Base-by-base conservation (phyloP, 2,797 vertebrate genomes). In the Novumbra hubbsi region DNA sequence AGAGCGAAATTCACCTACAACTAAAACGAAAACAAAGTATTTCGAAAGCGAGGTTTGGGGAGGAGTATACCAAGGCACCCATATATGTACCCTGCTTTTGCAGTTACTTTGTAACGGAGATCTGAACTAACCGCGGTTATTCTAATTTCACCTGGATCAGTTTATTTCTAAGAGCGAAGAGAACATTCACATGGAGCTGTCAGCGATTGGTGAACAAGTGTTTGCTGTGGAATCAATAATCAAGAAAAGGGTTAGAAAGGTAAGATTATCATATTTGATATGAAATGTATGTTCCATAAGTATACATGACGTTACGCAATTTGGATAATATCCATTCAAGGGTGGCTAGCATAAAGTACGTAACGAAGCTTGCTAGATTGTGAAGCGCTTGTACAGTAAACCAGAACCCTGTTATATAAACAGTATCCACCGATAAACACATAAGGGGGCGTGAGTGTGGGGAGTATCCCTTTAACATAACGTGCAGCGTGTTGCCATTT, bases 131-230 rank as follows among this genome's bases (percentile, higher is more conserved):
- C 17, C 12, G 73, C 69, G 34, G 78, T 76, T 8, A 17, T 45
- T 76, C 84, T 55, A 17, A 71, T 83, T 82, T 88, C 78, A 24
- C 78, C 76, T 73, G 76, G 76, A 73, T 38, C 3, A 11, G 32
- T 49, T 83, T 76, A 76, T 50, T 65, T 68, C 73, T 71, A 65
- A 75, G 83, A 52, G 74, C 50, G 55, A 64, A 30, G 32, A 38
- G 50, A 76, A 49, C 71, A 85, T 45, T 41, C 57, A 14, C 80
- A 99, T 99, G 97, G 97, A 98, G 95, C 96, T 99, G 90, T 99
- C 97, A 76, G 96, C 97, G 62, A 97, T 99, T 63, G 97, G 97
- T 50, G 97, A 98, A 93, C 97, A 98, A 94, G 97, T 98, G 93
- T 98, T 98, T 72, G 97, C 97, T 0, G 97, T 98, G 88, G 97